Evolutionary conservation across 2,113 vertebrate species (phyloP).

Genomic region (Hippocampus barbouri): DNA sequence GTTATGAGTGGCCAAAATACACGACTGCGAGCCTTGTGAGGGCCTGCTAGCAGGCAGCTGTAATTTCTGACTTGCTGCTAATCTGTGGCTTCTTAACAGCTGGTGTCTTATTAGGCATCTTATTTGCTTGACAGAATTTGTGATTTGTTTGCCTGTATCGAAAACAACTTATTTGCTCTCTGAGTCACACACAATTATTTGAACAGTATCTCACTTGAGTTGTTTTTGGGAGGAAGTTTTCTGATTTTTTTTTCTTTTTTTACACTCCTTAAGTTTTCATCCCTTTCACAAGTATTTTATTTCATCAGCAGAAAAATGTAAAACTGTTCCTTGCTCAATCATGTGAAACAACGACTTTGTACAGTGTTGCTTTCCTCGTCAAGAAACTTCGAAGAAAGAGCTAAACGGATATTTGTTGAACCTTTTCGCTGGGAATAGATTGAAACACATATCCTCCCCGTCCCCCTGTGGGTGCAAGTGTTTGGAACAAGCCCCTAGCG

Average conservation of each 20-base stretch:
- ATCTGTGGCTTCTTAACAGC: background rate
- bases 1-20: background rate
- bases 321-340: background rate
- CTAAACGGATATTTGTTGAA: background rate
- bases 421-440: background rate
- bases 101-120: too few species aligned
- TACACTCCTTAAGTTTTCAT: background rate
- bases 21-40: background rate
- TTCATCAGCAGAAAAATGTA: background rate
- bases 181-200: background rate
- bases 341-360: background rate
- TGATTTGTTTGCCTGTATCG: too few species aligned
- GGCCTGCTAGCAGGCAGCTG: background rate
- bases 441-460: background rate
- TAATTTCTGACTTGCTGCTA: background rate
- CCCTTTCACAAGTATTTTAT: background rate
- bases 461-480: background rate
- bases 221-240: background rate
- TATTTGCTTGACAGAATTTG: too few species aligned
- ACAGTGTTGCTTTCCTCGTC: background rate
- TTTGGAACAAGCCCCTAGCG: constrained; percentile 9
- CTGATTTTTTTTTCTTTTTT: too few species aligned
- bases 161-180: too few species aligned
- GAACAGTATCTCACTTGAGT: background rate
- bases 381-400: background rate